Percentiles rank a stretch among this genome's conserved stretches.
phyloP scores from a whole-genome alignment of 2,113 vertebrate species.

The Tonatia bakeri region DNA sequence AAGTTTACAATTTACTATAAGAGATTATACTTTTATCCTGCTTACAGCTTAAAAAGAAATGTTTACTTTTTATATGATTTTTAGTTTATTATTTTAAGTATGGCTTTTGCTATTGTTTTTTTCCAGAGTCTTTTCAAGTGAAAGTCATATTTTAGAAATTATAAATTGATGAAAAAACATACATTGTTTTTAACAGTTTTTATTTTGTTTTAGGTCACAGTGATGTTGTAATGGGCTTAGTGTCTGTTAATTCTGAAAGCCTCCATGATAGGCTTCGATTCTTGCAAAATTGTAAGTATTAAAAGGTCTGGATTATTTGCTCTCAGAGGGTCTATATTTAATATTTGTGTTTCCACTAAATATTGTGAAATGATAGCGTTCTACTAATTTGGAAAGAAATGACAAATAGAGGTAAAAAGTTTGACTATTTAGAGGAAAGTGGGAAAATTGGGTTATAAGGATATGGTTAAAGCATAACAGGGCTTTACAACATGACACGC shows the following conservation, averaged over 20 bases:
- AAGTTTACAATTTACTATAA: background rate
- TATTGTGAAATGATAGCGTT: slow-evolving; percentile 1
- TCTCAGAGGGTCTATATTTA: background rate
- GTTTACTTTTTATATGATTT: slow-evolving; percentile 5
- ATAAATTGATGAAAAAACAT: background rate
- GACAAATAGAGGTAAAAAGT: background rate
- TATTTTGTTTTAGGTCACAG: slow-evolving; percentile 86
- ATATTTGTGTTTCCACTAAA: background rate
- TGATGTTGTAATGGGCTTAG: slow-evolving; percentile 94
- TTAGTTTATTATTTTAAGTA: background rate
- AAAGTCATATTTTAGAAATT: background rate
- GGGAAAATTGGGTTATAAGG: background rate
- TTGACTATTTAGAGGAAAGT: slow-evolving; percentile 24
- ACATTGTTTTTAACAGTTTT: background rate
- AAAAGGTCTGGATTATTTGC: background rate
- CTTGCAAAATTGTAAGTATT: slow-evolving; percentile 90
- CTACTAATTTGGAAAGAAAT: background rate
- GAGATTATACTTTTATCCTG: background rate
- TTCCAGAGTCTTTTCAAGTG: background rate
- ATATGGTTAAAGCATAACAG: background rate
- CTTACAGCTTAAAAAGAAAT: background rate
- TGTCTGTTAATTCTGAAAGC: slow-evolving; percentile 85
- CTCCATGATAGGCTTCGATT: slow-evolving; percentile 88
- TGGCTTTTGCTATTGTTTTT: background rate
- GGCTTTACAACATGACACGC: background rate